Base-by-base conservation (phyloP, 2,888 invertebrate species). In the Hartigia nigra region DNA sequence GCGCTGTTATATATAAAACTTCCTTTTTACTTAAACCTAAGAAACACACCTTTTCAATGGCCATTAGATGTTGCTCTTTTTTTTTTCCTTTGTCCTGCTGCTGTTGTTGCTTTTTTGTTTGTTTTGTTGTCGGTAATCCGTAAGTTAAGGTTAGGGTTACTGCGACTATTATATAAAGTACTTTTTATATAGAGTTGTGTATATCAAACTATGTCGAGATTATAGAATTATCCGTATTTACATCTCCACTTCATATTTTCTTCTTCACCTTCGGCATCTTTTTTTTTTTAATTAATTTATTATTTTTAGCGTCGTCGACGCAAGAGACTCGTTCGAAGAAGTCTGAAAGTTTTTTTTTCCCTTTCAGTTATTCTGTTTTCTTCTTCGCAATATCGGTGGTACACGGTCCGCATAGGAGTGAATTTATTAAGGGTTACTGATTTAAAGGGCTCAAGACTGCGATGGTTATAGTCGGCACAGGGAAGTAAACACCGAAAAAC, bases 131-230 rank as follows among this genome's bases (percentile, higher is more conserved):
- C 88, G 88, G 87, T 90, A 88, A n/a, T n/a, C 88, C 84, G 84
- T 86, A 55, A 23, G 55, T 55, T 55, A 55, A 23, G 55, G 23
- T 55, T 55, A 55, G 55, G 55, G 23, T 55, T 55, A 23, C 81
- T 79, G 78, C 85, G 86, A 86, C 86, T 86, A 88, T 89, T 84
- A 90, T 90, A 89, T 91, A 90, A 91, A 91, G 90, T 91, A 90
- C 89, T 89, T 55, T 90, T 88, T 90, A 87, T 82, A 86, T 90
- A 89, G 89, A 90, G 86, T 89, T 89, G 88, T 85, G 86, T 88
- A 88, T 90, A 90, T 90, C 88, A 91, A 91, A 91, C 90, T 91
- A 91, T 87, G 80, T 87, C 84, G 87, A 88, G 84, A 87, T 87
- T 55, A 55, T 55, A 55, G 55, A 87, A 87, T 81, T 85, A 88